These are phyloP conservation scores for Trinectes maculatus DNA, from an alignment of 2,113 vertebrate species.

Conservation along the genomic window DNA sequence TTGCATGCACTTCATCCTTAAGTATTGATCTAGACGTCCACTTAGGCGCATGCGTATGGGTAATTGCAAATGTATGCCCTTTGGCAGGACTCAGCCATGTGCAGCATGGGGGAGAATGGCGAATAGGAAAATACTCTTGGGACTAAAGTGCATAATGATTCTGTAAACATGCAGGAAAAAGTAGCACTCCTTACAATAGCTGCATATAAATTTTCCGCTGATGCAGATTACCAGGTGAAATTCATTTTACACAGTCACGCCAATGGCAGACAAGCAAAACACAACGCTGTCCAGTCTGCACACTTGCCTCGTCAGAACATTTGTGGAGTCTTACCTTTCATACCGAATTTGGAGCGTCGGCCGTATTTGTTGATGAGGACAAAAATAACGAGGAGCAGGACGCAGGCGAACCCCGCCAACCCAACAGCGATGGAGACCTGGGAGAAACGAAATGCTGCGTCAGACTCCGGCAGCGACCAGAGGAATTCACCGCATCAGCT, in stretches of 20 bases:
- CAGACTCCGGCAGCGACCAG: slow-evolving; percentile 27
- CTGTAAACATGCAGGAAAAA: slow-evolving; percentile 18
- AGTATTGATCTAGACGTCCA: slow-evolving; percentile 30
- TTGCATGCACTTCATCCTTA: slow-evolving; percentile 11
- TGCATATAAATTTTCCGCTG: slow-evolving; percentile 29
- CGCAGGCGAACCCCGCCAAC: slow-evolving; percentile 94
- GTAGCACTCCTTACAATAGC: slow-evolving; percentile 15
- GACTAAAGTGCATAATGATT: background rate
- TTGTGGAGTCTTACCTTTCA: slow-evolving; percentile 90
- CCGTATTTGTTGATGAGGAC: slow-evolving; percentile 99
- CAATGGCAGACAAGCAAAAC: slow-evolving; percentile 44
- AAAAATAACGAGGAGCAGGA: slow-evolving; percentile 93
- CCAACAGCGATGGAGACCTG: slow-evolving; percentile 97
- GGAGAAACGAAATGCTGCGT: slow-evolving; percentile 19
- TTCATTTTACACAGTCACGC: slow-evolving; percentile 37
- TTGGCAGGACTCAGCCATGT: background rate
- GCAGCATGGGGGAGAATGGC: background rate
- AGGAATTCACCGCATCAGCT: slow-evolving; percentile 10
- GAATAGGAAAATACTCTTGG: background rate
- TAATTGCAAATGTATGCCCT: slow-evolving; percentile 14
- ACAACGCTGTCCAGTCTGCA: slow-evolving; percentile 33
- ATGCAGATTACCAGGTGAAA: slow-evolving; percentile 31
- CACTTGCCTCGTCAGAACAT: slow-evolving; percentile 11
- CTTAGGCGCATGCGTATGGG: background rate
- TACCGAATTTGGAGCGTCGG: slow-evolving; percentile 95